Evolutionary conservation across 2,888 invertebrate species (phyloP).

Genomic region (Lasioglossum lativentre): DNA sequence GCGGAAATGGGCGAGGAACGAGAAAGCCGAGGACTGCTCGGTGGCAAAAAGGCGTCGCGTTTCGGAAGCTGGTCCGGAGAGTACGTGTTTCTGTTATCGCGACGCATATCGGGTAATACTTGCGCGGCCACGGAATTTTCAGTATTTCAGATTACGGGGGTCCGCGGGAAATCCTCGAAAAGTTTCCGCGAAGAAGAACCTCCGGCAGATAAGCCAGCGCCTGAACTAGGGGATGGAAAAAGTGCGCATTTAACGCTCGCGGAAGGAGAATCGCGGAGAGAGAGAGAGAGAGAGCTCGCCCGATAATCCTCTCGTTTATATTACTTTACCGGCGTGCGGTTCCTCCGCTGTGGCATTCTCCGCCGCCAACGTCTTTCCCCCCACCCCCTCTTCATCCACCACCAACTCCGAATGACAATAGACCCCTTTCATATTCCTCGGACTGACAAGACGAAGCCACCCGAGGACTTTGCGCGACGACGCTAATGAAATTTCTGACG

Average conservation of each 20-base stretch:
- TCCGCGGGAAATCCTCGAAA: conserved; percentile 41
- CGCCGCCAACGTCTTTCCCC: conserved; percentile 14
- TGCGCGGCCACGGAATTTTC: conserved; percentile 35
- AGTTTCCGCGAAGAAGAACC: conserved; percentile 54
- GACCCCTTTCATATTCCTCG: conserved; percentile 66
- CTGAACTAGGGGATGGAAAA: conserved; percentile 32
- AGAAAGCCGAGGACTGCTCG: background rate
- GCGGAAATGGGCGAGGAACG: background rate
- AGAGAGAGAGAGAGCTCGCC: conserved; percentile 51
- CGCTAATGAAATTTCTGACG: conserved; percentile 70
- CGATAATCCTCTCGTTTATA: conserved; percentile 77
- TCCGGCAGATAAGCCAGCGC: conserved; percentile 54
- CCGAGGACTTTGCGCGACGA: conserved; percentile 50
- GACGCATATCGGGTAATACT: conserved; percentile 51
- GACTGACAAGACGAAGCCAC: conserved; percentile 53
- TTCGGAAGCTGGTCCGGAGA: conserved; percentile 20
- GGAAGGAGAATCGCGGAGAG: conserved; percentile 55
- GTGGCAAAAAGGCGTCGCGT: conserved; percentile 5
- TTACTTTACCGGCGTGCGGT: conserved; percentile 69
- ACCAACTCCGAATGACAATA: conserved; percentile 50
- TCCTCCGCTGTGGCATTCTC: conserved; percentile 32
- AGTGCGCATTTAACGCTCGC: conserved; percentile 67
- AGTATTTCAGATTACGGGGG: conserved; percentile 42
- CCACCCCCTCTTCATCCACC: background rate
- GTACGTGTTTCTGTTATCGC: conserved; percentile 55